Conservation (phyloP, 2,888 invertebrate species). For the Parnassius orleans region DNA sequence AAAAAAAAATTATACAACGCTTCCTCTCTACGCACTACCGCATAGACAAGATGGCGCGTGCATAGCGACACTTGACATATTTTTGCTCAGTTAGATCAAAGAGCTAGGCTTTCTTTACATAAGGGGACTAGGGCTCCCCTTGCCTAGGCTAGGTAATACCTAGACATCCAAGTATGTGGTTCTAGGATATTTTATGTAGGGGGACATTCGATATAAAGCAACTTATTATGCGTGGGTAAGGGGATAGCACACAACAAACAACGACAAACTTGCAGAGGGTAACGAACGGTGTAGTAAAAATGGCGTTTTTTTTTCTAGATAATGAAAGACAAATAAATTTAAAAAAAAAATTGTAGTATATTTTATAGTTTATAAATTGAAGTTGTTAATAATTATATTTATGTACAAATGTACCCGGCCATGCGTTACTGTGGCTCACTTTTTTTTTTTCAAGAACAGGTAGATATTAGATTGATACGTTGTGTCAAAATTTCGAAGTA, state of each 20-base stretch:
- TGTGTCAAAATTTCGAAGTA: no score
- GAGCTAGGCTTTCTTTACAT: conserved; percentile 37
- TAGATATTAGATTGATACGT: no score
- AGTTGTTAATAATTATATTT: no score
- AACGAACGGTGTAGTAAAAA: conserved; percentile 10
- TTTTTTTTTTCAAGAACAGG: no score
- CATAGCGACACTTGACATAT: conserved; percentile 53
- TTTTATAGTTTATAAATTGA: no score
- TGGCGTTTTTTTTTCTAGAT: conserved; percentile 1
- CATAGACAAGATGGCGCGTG: conserved; percentile 40
- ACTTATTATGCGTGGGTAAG: conserved; percentile 26
- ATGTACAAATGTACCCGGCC: no score
- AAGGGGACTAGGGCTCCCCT: conserved; percentile 45
- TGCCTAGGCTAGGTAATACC: conserved; percentile 39
- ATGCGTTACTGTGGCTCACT: no score
- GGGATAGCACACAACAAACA: conserved; percentile 21
- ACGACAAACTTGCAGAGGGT: conserved; percentile 22
- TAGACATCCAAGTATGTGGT: conserved; percentile 25
- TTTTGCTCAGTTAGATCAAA: conserved; percentile 59
- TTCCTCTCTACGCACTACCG: conserved; percentile 33
- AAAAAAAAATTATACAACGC: conserved; percentile 25
- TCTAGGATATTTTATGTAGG: conserved; percentile 28
- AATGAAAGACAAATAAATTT: conserved; percentile 3
- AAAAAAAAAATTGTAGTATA: not conserved
- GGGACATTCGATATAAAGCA: conserved; percentile 29